Evolutionary conservation across 2,113 vertebrate genomes (phyloP).

Genomic region (Jaculus jaculus): DNA sequence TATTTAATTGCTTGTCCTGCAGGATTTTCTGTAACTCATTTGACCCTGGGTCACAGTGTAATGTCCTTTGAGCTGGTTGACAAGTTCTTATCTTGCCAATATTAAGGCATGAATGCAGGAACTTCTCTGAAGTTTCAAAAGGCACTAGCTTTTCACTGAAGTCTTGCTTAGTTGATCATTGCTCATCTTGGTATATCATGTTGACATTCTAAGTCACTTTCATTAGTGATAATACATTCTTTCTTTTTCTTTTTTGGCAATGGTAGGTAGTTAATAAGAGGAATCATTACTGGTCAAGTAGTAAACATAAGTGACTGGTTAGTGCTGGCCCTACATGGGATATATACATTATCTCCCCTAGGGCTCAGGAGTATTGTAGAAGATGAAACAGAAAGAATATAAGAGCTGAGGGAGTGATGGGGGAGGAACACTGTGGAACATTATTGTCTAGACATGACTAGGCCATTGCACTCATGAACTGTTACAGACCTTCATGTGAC

Average conservation of each 20-base stretch:
- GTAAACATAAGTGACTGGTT: constrained; percentile 1
- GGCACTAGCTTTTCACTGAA: constrained; percentile 4
- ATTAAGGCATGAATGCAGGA: constrained; percentile 61
- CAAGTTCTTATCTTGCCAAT: constrained; percentile 58
- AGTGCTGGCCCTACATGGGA: too few relatives aligned
- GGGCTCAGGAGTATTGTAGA: too few relatives aligned
- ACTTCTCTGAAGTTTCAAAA: constrained; percentile 48
- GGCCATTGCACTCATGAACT: too few relatives aligned
- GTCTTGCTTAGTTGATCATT: neutral
- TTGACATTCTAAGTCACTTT: too few relatives aligned
- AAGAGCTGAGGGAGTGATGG: too few relatives aligned
- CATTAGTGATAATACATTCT: neutral
- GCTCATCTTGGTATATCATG: constrained; percentile 47
- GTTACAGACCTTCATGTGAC: too few relatives aligned
- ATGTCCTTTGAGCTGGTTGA: constrained; percentile 56
- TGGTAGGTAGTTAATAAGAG: constrained; percentile 15
- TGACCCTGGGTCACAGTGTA: constrained; percentile 46
- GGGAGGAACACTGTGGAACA: too few relatives aligned
- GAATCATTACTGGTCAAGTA: neutral
- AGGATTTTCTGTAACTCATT: constrained; percentile 53
- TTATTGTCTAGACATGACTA: too few relatives aligned
- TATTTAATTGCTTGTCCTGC: constrained; percentile 65
- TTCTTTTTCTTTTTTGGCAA: too few relatives aligned
- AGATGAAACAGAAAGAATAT: too few relatives aligned
- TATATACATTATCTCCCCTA: too few relatives aligned